Evolutionary conservation across 2,113 vertebrate genomes (phyloP).

Genomic region (Oceanodroma tethys): DNA sequence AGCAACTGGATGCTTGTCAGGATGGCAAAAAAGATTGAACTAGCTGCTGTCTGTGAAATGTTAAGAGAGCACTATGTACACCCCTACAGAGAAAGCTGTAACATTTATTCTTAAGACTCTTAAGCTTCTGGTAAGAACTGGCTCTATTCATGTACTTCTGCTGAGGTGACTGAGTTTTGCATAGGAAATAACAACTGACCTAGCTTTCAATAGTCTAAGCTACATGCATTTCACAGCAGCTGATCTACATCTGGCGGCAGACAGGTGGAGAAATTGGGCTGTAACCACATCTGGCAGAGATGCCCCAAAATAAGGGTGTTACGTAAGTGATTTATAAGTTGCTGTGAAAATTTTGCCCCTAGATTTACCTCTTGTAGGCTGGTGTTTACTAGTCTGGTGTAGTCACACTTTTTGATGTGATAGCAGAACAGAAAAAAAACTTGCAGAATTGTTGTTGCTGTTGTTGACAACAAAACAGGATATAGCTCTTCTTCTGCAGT

Average conservation of each 20-base stretch:
- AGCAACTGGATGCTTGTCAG: neutral
- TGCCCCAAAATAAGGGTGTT: neutral
- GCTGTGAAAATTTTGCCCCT: neutral
- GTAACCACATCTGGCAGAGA: neutral
- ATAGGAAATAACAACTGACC: neutral
- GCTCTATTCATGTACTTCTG: neutral
- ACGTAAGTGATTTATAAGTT: neutral
- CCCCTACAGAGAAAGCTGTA: neutral
- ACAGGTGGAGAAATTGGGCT: neutral
- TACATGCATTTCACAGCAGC: neutral
- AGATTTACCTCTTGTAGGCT: neutral
- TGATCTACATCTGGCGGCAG: neutral
- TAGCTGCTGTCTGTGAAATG: neutral
- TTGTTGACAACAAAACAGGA: neutral
- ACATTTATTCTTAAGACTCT: neutral
- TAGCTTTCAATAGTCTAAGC: neutral
- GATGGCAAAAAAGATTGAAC: neutral
- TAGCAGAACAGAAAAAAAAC: neutral
- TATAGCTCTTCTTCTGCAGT: neutral
- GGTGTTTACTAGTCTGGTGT: neutral
- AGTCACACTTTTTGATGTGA: neutral
- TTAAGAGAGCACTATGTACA: neutral
- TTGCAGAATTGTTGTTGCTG: neutral
- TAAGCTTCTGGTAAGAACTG: neutral
- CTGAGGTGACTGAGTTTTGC: neutral